phyloP scores from a whole-genome alignment of 1,140 invertebrate species.

The Colletes latitarsis region DNA sequence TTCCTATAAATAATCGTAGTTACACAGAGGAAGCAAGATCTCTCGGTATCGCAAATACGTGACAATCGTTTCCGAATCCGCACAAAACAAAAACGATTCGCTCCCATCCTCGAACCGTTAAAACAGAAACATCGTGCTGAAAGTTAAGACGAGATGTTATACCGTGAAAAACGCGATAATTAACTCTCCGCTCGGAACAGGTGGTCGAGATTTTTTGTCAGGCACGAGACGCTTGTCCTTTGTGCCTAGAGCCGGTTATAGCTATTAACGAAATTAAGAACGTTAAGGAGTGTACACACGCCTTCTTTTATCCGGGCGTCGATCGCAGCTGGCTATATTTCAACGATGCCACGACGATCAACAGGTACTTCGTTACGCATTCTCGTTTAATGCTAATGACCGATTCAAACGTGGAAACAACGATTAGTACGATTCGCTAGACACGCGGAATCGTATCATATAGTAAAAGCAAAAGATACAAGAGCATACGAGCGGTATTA shows the following conservation, averaged over 20 bases:
- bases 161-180: slow-evolving; percentile 37
- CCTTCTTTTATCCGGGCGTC: not conserved
- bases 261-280: slow-evolving; percentile 38
- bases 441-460: not conserved
- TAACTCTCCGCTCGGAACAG: slow-evolving; percentile 23
- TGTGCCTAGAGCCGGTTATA: not conserved
- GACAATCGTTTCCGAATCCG: not conserved
- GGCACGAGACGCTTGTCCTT: not conserved
- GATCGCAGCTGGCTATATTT: no score
- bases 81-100: slow-evolving; percentile 13
- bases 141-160: not conserved
- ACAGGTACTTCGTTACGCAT: slow-evolving; percentile 24
- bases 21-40: not conserved
- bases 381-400: slow-evolving; percentile 7
- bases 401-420: not conserved
- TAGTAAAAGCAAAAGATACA: not conserved
- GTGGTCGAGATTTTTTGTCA: slow-evolving; percentile 33
- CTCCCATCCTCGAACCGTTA: not conserved
- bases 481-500: not conserved
- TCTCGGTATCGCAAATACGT: not conserved
- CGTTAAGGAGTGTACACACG: not conserved
- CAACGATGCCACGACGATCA: not conserved
- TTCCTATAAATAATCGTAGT: slow-evolving; percentile 4
- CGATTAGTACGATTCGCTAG: not conserved
- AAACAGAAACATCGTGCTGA: not conserved